Conservation (phyloP, 2,797 vertebrate species). For the Poeciliopsis infans region DNA sequence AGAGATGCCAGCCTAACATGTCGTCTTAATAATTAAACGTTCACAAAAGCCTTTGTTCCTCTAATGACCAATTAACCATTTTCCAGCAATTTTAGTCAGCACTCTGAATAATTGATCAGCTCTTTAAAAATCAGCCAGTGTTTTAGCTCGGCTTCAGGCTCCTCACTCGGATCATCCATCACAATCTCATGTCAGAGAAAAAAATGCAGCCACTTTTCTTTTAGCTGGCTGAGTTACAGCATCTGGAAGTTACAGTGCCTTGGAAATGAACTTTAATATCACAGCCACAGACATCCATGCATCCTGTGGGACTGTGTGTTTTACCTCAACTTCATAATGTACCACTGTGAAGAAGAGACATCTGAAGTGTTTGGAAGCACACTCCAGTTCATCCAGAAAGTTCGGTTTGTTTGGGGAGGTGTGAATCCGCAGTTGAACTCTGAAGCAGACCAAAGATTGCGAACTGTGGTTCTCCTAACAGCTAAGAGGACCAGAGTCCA, state of each 20-base stretch:
- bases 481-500: too few species aligned
- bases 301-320: background rate
- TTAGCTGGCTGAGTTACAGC: conserved; percentile 48
- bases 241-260: background rate
- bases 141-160: conserved; percentile 59
- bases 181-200: conserved; percentile 58
- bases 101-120: conserved; percentile 79
- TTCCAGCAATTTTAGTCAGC: conserved; percentile 76
- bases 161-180: conserved; percentile 71
- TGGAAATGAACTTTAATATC: background rate
- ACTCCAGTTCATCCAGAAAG: background rate
- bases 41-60: conserved; percentile 78
- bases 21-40: conserved; percentile 79
- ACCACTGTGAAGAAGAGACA: background rate
- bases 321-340: background rate
- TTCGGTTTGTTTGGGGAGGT: background rate
- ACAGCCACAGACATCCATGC: background rate
- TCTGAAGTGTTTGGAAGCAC: background rate
- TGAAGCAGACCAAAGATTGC: background rate
- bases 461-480: background rate
- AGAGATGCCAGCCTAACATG: conserved; percentile 60
- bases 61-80: conserved; percentile 84
- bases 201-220: conserved; percentile 69
- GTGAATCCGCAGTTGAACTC: background rate
- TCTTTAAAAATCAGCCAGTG: conserved; percentile 74